phyloP scores from a whole-genome alignment of 2,113 vertebrate genomes.

The Emydocephalus ijimae region DNA sequence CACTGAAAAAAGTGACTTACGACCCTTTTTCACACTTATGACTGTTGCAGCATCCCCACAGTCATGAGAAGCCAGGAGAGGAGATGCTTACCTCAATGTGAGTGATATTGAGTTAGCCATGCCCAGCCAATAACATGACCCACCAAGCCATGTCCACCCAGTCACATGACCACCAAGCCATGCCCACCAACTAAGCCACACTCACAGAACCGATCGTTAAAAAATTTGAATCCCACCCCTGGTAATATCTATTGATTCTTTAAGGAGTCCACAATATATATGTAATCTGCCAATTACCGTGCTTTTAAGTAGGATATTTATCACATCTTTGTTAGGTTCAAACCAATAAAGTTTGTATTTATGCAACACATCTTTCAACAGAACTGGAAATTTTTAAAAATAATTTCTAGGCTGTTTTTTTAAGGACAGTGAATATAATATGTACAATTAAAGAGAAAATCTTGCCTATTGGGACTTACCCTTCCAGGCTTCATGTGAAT shows the following conservation, averaged over 20 bases:
- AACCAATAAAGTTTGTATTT: neutral
- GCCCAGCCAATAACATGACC: too few relatives aligned
- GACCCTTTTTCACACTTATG: too few relatives aligned
- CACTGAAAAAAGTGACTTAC: too few relatives aligned
- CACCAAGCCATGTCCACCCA: too few relatives aligned
- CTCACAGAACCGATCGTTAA: too few relatives aligned
- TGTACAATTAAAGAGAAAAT: neutral
- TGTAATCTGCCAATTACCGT: neutral
- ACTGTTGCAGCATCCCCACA: too few relatives aligned
- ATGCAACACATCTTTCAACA: neutral
- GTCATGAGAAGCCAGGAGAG: too few relatives aligned
- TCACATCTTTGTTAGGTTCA: neutral
- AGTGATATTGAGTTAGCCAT: too few relatives aligned
- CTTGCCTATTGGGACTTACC: neutral
- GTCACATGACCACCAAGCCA: too few relatives aligned
- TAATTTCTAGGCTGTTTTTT: neutral
- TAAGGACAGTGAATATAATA: neutral
- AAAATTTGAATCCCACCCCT: neutral
- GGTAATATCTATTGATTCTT: neutral
- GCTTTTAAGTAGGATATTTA: neutral
- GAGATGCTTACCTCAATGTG: too few relatives aligned
- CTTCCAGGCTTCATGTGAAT: neutral
- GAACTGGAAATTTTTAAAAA: neutral
- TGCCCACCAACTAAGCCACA: too few relatives aligned
- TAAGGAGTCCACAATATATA: neutral